phyloP scores from a whole-genome alignment of 1,140 invertebrate genomes.

The Lordiphosa collinella region DNA sequence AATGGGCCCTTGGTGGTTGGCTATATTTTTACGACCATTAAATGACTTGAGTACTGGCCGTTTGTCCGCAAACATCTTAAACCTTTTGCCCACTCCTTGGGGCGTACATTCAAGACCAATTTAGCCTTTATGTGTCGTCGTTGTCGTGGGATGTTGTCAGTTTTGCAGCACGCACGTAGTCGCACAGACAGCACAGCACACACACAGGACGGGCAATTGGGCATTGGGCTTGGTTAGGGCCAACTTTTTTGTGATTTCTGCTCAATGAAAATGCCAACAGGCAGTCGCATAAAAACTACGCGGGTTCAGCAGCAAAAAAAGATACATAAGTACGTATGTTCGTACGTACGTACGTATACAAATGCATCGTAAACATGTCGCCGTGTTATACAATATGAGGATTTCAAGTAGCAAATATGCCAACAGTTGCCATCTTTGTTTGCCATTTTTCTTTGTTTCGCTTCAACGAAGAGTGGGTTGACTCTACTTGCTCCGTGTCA shows the following conservation, averaged over 20 bases:
- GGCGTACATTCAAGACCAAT: conserved; percentile 61
- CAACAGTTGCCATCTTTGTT: conserved; percentile 38
- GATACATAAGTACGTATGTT: not conserved
- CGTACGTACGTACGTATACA: conserved; percentile 16
- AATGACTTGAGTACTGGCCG: conserved; percentile 59
- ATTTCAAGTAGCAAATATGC: conserved; percentile 57
- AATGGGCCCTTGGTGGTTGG: conserved; percentile 29
- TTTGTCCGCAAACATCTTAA: conserved; percentile 50
- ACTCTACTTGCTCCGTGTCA: too few relatives aligned
- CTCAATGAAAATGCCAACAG: conserved; percentile 63
- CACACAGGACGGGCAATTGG: conserved; percentile 30
- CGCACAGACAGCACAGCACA: too few relatives aligned
- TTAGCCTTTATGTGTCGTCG: conserved; percentile 69
- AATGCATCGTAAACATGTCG: conserved; percentile 71
- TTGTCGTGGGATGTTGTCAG: conserved; percentile 58
- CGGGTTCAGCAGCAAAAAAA: conserved; percentile 15
- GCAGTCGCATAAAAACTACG: conserved; percentile 42
- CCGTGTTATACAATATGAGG: conserved; percentile 53
- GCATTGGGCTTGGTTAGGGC: conserved; percentile 15
- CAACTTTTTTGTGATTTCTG: conserved; percentile 60
- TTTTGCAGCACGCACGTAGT: conserved; percentile 49
- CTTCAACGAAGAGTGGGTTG: not conserved
- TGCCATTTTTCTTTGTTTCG: not conserved
- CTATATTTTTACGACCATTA: conserved; percentile 46
- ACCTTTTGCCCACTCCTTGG: conserved; percentile 33